Base-by-base conservation (phyloP, 2,113 vertebrate species). In the Thalassarche chlororhynchos region DNA sequence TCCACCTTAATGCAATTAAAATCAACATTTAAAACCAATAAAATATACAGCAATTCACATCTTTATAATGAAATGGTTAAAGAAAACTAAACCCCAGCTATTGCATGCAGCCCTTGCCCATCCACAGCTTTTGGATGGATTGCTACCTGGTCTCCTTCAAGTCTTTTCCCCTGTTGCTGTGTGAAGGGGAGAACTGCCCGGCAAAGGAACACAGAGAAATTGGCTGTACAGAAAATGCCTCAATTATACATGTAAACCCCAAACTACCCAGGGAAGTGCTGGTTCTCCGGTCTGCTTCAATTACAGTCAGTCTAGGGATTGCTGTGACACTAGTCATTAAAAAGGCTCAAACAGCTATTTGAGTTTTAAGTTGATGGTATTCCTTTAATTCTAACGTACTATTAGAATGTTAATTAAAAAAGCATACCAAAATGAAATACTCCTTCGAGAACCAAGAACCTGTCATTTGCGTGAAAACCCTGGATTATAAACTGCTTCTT, bases 401-500 rank as follows among this genome's bases (percentile, higher is more conserved):
- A 51, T 70, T 91, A 89, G 87, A 90, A 54, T 62, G 87, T 89
- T 97, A 95, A 97, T 97, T 95, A 74, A 85, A 91, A 89, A 87
- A 84, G 84, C 76, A 75, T 60, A 71, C 83, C 90, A 47, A 92
- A 95, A 61, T 42, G 38, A 80, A 97, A 65, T 93, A 26, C 61
- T 82, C 70, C 77, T 94, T 31, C 25, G 8, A 90, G 87, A 97
- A 96, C 87, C 84, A 83, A 96, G 96, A 87, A 95, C 95, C 93
- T 96, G 95, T 93, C 95, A 95, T 95, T 96, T 96, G 87, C 10
- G 15, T 95, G 92, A 95, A 97, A 97, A 78, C 80, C 60, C 46
- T 47, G 83, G 90, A 78, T 96, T 96, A 95, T 58, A 96, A 97
- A 96, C 95, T 81, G 96, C 97, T 94, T 94, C 88, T 97, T 86